Conservation (phyloP, 2,797 vertebrate species). For the Mormyrus hasselquistii region DNA sequence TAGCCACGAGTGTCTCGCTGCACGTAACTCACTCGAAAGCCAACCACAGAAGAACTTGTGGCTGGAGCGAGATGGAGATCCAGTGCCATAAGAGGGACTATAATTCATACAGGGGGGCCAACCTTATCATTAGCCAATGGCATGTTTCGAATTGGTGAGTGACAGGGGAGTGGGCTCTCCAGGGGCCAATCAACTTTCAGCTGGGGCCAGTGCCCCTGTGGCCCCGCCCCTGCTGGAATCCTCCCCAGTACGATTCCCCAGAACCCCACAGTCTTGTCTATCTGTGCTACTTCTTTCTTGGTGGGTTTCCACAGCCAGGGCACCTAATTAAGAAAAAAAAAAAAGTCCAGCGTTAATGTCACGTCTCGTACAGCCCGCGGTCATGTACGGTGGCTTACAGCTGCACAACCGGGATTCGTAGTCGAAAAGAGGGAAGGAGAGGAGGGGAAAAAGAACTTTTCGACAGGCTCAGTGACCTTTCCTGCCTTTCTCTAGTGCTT, state of each 20-base stretch:
- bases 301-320: neutral
- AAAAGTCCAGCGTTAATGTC: neutral
- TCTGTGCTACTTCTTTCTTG: neutral
- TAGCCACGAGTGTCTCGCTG: neutral
- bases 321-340: neutral
- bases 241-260: neutral
- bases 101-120: neutral
- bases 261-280: neutral
- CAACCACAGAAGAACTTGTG: neutral
- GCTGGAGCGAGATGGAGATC: neutral
- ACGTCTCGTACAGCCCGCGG: neutral
- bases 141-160: neutral
- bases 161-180: neutral
- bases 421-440: neutral
- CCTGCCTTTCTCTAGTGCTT: neutral
- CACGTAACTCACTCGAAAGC: neutral
- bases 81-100: neutral
- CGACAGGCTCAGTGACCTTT: neutral
- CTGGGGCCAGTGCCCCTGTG: neutral
- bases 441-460: neutral
- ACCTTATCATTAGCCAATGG: neutral
- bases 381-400: neutral
- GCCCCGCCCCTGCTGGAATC: neutral
- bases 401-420: neutral
- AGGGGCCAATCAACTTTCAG: neutral